Evolutionary conservation across 1,140 invertebrate genomes (phyloP).

Genomic region (Lanistes nyassanus): DNA sequence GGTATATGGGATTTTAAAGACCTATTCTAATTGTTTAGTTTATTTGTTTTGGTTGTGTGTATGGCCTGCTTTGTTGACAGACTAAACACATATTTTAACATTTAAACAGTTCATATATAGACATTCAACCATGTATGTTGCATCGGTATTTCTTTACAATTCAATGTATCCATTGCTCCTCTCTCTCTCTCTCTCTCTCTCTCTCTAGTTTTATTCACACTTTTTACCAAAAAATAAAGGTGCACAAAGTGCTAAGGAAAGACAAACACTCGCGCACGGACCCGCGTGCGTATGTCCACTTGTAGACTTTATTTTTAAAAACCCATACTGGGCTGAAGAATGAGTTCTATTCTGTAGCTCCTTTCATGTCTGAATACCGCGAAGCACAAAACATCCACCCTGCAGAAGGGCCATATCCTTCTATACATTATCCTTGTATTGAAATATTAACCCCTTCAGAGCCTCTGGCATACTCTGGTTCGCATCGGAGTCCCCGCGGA

Average conservation of each 20-base stretch:
- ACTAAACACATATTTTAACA: not conserved
- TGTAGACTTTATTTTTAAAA: no score
- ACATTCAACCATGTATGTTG: not conserved
- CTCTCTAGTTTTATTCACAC: not conserved
- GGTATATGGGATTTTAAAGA: not conserved
- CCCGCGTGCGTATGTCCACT: not conserved
- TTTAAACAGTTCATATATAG: not conserved
- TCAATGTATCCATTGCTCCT: not conserved
- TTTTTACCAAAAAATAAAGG: not conserved
- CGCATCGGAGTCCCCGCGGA: no score
- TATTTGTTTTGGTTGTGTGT: not conserved
- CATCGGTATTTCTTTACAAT: not conserved
- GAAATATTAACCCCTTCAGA: not conserved
- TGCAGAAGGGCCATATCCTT: not conserved
- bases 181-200: no score
- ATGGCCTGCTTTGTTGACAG: not conserved
- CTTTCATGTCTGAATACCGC: not conserved
- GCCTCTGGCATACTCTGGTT: not conserved
- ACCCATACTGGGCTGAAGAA: no score
- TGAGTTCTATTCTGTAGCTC: no score
- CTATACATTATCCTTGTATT: not conserved
- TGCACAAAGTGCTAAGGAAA: not conserved
- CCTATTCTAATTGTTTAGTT: not conserved
- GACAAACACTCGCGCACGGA: slow-evolving; percentile 1
- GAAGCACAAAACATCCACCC: not conserved